Evolutionary conservation across 2,888 invertebrate species (phyloP), one percentile per base, ranked within the genome.

Genomic region (Metacarcinus magister): DNA sequence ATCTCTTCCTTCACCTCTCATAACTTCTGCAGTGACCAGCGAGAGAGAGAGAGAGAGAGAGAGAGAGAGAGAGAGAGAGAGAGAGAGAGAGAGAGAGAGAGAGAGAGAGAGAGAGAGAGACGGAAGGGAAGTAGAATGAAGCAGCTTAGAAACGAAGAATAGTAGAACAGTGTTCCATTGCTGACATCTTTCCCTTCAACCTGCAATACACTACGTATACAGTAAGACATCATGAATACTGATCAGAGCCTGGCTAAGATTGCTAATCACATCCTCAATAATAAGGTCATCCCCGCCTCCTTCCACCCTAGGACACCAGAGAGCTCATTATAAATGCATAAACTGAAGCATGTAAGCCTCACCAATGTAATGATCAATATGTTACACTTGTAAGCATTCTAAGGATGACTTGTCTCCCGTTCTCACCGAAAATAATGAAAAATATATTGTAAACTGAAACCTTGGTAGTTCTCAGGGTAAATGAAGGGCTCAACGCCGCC

Each of bases 1-100:
- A 87, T 32, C 32, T 87, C 16, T 39, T 87, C 87, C 16, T 8
- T 13, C 87, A 39, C 10, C 87, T 16, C 32, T 87, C 87, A 87
- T 87, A 87, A 87, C 32, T 87, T 10, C 87, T 39, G 39, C 87
- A 39, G 39, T 39, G 87, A n/a, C 75, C n/a, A 87, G 87, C 0
- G 87, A 87, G 87, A 87, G 87, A 87, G 87, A 87, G 87, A 87
- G 87, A 87, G 87, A 87, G 87, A 87, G 87, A 87, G 87, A 87
- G 87, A 87, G 87, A 87, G 87, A 87, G 87, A 87, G 87, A 87
- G 87, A 87, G 87, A 87, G 87, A 87, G 87, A 87, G 87, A 87
- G 87, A 87, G 87, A 87, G 87, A 87, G 87, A 87, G 87, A 87
- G 87, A 87, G 87, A 87, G 87, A 87, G 87, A 39, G 87, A 39